phyloP scores from a whole-genome alignment of 2,113 vertebrate genomes.

The Phaethon lepturus region DNA sequence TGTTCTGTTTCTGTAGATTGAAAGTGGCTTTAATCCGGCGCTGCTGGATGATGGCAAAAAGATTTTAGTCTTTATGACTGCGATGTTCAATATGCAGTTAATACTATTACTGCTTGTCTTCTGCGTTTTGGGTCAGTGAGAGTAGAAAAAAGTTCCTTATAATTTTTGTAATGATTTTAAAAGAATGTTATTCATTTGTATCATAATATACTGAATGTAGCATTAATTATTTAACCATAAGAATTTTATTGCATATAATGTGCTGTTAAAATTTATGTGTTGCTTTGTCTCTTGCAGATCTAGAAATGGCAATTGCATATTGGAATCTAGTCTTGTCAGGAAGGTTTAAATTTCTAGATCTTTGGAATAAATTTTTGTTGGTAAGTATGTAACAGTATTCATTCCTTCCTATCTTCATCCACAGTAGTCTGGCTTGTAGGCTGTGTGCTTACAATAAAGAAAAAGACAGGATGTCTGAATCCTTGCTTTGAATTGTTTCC shows the following conservation, averaged over 20 bases:
- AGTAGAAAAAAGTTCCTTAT: not conserved
- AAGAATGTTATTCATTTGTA: not conserved
- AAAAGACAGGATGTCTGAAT: not conserved
- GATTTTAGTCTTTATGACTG: not conserved
- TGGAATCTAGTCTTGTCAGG: conserved; percentile 95
- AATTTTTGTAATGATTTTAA: not conserved
- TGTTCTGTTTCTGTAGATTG: not conserved
- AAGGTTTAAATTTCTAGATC: conserved; percentile 96
- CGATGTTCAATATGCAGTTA: not conserved
- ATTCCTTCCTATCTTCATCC: not conserved
- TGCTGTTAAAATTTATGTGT: not conserved
- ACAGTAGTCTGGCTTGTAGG: not conserved
- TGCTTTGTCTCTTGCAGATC: conserved; percentile 80
- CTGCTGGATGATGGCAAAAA: not conserved
- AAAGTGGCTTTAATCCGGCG: not conserved
- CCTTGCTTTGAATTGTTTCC: not conserved
- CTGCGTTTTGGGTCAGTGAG: not conserved
- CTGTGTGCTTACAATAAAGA: not conserved
- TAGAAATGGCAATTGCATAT: conserved; percentile 96
- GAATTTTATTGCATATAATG: not conserved
- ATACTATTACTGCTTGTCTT: not conserved
- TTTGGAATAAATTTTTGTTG: conserved; percentile 97
- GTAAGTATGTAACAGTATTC: conserved; percentile 73
- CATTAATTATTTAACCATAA: not conserved
- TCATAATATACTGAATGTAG: not conserved